phyloP scores from a whole-genome alignment of 2,113 vertebrate species.

The Falcunculus frontatus region DNA sequence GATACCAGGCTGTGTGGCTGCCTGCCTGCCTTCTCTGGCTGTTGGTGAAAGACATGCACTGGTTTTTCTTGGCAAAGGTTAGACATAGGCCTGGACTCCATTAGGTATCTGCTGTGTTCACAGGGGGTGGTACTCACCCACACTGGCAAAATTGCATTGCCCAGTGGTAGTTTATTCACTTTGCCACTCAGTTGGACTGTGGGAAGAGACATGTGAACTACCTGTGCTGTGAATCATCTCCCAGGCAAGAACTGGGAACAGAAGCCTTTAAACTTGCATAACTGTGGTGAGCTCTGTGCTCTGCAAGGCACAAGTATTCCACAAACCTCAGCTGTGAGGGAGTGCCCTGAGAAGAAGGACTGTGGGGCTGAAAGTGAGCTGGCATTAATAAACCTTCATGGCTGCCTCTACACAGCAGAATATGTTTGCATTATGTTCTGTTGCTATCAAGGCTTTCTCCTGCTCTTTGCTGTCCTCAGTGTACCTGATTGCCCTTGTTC shows the following conservation, averaged over 20 bases:
- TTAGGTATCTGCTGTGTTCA: neutral
- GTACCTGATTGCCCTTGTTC: neutral
- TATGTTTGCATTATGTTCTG: neutral
- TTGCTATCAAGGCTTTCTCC: neutral
- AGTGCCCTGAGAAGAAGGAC: neutral
- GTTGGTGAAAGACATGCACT: fast-evolving
- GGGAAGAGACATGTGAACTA: neutral
- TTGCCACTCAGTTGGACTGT: fast-evolving
- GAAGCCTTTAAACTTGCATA: neutral
- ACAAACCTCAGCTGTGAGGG: neutral
- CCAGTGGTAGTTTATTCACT: neutral
- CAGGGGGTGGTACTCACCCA: neutral
- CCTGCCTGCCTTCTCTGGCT: neutral
- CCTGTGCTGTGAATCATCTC: neutral
- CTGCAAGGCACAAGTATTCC: neutral
- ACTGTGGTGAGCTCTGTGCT: neutral
- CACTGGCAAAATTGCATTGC: neutral
- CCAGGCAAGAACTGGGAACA: neutral
- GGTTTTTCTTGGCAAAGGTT: neutral
- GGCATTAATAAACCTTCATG: neutral
- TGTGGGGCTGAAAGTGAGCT: neutral
- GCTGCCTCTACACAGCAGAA: fast-evolving
- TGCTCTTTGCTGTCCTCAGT: neutral
- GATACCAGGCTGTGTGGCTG: neutral
- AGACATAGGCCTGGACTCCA: fast-evolving